Evolutionary conservation across 92 coral and sea anemone species (phyloP).

Genomic region (Bergia puertoricense): DNA sequence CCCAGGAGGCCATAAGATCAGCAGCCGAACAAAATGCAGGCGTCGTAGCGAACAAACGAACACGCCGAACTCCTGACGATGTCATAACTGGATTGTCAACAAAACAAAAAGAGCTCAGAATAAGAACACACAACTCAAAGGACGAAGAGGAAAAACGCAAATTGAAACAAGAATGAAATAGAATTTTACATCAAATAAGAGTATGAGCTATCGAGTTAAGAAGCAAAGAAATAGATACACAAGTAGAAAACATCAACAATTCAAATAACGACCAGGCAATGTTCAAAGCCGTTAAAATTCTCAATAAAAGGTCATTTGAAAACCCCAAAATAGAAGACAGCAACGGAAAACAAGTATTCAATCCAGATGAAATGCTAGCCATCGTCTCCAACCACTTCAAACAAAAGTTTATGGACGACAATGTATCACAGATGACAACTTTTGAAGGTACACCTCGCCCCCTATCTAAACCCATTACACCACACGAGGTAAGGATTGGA

Average conservation of each 20-base stretch:
- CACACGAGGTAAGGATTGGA: neutral
- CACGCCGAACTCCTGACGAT: neutral
- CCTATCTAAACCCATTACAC: neutral
- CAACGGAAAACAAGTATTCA: neutral
- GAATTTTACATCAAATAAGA: neutral
- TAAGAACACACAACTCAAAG: neutral
- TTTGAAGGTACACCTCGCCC: neutral
- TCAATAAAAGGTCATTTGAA: neutral
- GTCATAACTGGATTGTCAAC: neutral
- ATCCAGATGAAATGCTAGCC: neutral
- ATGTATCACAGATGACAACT: neutral
- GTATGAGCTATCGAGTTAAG: neutral
- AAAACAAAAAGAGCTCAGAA: neutral
- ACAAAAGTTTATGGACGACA: neutral
- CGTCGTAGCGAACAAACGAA: neutral
- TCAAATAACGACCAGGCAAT: neutral
- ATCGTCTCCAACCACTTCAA: neutral
- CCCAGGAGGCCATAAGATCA: neutral
- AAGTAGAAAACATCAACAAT: neutral
- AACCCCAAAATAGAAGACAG: neutral
- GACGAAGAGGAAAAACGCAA: neutral
- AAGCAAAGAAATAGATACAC: neutral
- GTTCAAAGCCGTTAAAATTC: neutral
- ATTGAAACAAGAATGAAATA: neutral
- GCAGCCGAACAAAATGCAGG: neutral